phyloP scores from a whole-genome alignment of 2,888 invertebrate genomes.

The Creontiades dilutus region DNA sequence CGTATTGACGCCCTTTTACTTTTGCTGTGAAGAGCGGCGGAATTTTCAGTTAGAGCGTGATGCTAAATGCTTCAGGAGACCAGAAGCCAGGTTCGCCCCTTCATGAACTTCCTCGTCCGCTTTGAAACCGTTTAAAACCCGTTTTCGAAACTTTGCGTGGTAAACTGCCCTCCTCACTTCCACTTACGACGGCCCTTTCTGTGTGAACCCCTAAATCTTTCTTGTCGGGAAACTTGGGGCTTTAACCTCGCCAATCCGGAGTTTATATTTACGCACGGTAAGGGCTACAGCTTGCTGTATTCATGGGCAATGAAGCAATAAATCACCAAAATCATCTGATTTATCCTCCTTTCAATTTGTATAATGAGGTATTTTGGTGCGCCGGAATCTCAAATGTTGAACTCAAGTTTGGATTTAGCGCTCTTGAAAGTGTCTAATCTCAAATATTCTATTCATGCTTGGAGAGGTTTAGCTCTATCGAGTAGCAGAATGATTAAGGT shows the following conservation, averaged over 20 bases:
- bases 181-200: neutral
- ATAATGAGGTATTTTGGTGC: too few species aligned
- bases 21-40: too few species aligned
- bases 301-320: neutral
- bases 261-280: neutral
- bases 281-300: neutral
- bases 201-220: constrained; percentile 25
- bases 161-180: neutral
- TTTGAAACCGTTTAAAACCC: constrained; percentile 24
- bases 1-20: too few species aligned
- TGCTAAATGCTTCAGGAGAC: neutral
- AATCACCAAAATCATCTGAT: too few species aligned
- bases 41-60: too few species aligned
- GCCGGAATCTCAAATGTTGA: too few species aligned
- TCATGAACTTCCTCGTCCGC: neutral
- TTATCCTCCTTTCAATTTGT: too few species aligned
- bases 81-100: neutral
- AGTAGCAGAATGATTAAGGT: too few species aligned
- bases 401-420: too few species aligned
- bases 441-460: too few species aligned
- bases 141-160: neutral
- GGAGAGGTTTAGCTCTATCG: too few species aligned
- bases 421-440: too few species aligned
- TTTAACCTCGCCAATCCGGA: neutral
- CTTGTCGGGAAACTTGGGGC: constrained; percentile 16